Conservation (phyloP, 92 coral and sea anemone species). For the Montipora capitata region DNA sequence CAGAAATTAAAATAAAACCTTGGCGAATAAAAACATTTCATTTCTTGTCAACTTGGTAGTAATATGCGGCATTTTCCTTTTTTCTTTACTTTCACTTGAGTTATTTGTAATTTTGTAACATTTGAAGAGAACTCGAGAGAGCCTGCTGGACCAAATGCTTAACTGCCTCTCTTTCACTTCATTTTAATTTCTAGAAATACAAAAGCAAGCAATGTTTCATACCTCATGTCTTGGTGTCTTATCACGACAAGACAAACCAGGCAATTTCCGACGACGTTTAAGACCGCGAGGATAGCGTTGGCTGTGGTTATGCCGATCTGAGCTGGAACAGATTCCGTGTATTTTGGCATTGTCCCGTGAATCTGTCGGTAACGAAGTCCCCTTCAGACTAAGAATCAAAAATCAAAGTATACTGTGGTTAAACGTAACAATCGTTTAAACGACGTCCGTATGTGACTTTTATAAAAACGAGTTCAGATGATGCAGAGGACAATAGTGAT, state of each 20-base stretch:
- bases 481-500: background rate
- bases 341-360: background rate
- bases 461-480: background rate
- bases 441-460: background rate
- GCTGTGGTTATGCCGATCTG: slow-evolving; percentile 7
- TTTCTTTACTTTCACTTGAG: no score
- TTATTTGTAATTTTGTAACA: no score
- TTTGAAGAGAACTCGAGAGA: no score
- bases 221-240: slow-evolving; percentile 2
- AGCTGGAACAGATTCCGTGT: background rate
- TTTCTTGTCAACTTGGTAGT: no score
- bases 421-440: background rate
- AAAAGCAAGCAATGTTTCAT: background rate
- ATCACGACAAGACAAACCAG: slow-evolving; percentile 11
- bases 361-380: background rate
- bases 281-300: background rate
- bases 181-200: background rate
- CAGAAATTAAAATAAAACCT: background rate
- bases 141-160: no score
- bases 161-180: background rate
- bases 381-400: slow-evolving; percentile 2
- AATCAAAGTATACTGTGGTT: background rate
- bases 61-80: no score
- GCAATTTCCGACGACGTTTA: background rate
- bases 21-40: no score